phyloP scores from a whole-genome alignment of 2,797 vertebrate species.

The Sebastes cheni region DNA sequence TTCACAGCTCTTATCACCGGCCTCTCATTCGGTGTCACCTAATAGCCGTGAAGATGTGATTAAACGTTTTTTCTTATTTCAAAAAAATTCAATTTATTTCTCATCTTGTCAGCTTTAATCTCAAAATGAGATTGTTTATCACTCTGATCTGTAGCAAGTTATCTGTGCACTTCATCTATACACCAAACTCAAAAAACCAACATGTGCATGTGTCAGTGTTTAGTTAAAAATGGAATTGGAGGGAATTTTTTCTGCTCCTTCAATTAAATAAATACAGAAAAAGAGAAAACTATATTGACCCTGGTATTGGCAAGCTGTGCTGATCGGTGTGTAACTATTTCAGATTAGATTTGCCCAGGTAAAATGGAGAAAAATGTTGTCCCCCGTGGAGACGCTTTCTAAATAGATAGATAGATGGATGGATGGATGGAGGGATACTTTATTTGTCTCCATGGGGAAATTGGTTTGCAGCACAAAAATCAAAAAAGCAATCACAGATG shows the following conservation, averaged over 20 bases:
- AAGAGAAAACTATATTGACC: not conserved
- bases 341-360: not conserved
- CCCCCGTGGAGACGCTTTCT: too few species aligned
- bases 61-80: not conserved
- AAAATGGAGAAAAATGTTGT: too few species aligned
- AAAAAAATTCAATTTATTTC: conserved; percentile 25
- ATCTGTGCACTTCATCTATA: conserved; percentile 22
- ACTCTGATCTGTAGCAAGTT: conserved; percentile 9
- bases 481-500: too few species aligned
- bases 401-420: too few species aligned
- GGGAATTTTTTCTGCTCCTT: conserved; percentile 10
- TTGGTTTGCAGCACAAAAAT: too few species aligned
- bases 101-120: conserved; percentile 35
- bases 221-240: conserved; percentile 31
- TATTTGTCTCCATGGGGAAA: too few species aligned
- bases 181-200: conserved; percentile 13
- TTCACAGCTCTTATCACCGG: conserved; percentile 5
- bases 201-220: not conserved
- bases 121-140: conserved; percentile 13
- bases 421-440: too few species aligned
- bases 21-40: conserved; percentile 6
- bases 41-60: conserved; percentile 32
- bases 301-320: not conserved
- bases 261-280: conserved; percentile 49
- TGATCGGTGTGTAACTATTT: conserved; percentile 4